Evolutionary conservation across 1,140 invertebrate species (phyloP).

Genomic region (Megalopta genalis): DNA sequence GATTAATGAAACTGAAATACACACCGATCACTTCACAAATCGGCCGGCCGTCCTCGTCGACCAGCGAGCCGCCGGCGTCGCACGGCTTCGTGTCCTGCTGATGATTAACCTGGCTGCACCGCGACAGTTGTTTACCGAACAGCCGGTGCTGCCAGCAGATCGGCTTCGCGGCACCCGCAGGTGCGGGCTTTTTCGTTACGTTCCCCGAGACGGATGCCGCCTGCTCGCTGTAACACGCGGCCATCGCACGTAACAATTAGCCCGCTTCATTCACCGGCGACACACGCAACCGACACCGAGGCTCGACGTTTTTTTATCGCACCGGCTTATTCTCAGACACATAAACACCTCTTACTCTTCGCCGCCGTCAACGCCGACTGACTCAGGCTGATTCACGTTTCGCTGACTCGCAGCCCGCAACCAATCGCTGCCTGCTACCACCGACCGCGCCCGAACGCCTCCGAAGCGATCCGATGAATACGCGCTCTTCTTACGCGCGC

Average conservation of each 20-base stretch:
- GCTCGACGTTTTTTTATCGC: background rate
- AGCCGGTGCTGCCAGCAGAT: slow-evolving; percentile 75
- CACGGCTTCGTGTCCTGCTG: slow-evolving; percentile 58
- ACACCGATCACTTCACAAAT: slow-evolving; percentile 85
- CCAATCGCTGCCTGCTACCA: slow-evolving; percentile 39
- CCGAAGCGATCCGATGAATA: slow-evolving; percentile 22
- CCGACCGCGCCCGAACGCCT: slow-evolving; percentile 4
- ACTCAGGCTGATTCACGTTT: slow-evolving; percentile 56
- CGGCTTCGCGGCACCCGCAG: slow-evolving; percentile 41
- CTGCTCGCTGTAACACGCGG: slow-evolving; percentile 56
- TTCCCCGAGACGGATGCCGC: slow-evolving; percentile 31
- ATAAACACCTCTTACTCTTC: background rate
- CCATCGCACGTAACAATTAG: slow-evolving; percentile 59
- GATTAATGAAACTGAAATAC: slow-evolving; percentile 86
- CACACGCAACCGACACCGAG: slow-evolving; percentile 24
- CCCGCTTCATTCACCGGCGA: slow-evolving; percentile 42
- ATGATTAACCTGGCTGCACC: slow-evolving; percentile 66
- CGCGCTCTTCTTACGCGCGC: slow-evolving; percentile 16
- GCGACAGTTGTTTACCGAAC: slow-evolving; percentile 75
- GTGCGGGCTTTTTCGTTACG: slow-evolving; percentile 34
- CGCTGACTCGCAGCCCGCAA: slow-evolving; percentile 28
- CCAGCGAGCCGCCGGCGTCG: slow-evolving; percentile 63
- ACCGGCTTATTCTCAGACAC: background rate
- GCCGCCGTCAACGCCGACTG: slow-evolving; percentile 29
- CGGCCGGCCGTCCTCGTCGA: slow-evolving; percentile 66